phyloP scores from a whole-genome alignment of 2,113 vertebrate species.

The Rafetus swinhoei region DNA sequence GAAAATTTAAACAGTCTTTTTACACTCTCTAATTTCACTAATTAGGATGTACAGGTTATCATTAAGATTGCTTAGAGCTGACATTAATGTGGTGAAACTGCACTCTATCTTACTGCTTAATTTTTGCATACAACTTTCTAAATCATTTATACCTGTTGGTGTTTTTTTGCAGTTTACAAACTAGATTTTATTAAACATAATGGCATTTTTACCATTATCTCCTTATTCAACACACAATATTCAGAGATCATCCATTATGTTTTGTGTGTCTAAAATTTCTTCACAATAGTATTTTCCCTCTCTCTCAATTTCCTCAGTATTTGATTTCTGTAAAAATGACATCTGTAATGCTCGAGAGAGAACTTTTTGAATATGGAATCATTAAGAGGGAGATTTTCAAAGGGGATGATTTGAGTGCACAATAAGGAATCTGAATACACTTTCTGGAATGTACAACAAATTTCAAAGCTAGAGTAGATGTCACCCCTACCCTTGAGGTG shows the following conservation, averaged over 20 bases:
- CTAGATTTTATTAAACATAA: background rate
- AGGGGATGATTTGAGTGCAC: background rate
- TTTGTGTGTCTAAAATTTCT: background rate
- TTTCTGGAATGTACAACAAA: background rate
- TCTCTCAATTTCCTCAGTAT: background rate
- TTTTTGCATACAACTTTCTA: background rate
- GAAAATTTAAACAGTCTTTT: background rate
- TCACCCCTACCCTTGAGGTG: background rate
- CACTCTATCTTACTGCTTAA: background rate
- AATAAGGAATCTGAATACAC: background rate
- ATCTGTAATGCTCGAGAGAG: background rate
- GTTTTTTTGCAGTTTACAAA: background rate
- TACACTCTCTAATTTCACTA: background rate
- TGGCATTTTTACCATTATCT: background rate
- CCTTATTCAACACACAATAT: background rate
- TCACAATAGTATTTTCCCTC: background rate
- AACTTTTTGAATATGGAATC: background rate
- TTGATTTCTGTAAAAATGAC: background rate
- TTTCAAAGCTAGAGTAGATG: background rate
- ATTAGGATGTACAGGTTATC: background rate
- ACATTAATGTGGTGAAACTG: background rate
- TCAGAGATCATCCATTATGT: background rate
- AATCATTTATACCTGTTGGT: background rate
- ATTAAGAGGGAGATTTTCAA: background rate
- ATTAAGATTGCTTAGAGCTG: background rate